Evolutionary conservation across 2,888 invertebrate species (phyloP).

Genomic region (Cacoxenus indagator): DNA sequence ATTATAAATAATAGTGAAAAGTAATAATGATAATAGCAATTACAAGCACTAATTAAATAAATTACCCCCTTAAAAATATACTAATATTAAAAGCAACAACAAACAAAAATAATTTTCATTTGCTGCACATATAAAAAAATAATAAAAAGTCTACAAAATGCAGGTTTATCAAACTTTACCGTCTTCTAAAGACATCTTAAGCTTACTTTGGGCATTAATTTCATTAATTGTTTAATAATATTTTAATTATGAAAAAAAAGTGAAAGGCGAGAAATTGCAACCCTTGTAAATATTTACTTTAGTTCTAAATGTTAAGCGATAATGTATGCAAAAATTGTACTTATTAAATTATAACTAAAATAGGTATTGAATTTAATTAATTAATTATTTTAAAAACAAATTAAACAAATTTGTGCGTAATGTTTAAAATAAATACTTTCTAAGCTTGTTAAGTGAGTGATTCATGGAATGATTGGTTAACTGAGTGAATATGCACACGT

Average conservation of each 20-base stretch:
- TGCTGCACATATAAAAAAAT: slow-evolving; percentile 12
- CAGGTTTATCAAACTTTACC: slow-evolving; percentile 59
- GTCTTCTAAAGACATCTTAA: slow-evolving; percentile 59
- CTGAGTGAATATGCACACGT: background rate
- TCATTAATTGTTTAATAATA: background rate
- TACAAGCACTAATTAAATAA: slow-evolving; percentile 33
- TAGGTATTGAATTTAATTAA: slow-evolving; percentile 5
- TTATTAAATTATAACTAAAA: background rate
- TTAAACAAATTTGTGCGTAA: background rate
- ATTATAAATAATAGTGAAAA: slow-evolving; percentile 9
- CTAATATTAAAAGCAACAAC: background rate
- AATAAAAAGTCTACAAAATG: slow-evolving; percentile 22
- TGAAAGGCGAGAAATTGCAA: background rate
- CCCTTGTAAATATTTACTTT: slow-evolving; percentile 19
- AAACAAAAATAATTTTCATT: slow-evolving; percentile 29
- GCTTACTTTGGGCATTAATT: slow-evolving; percentile 29
- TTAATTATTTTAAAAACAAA: background rate
- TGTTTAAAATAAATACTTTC: background rate
- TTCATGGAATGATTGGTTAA: background rate
- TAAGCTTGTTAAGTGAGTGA: slow-evolving; percentile 13
- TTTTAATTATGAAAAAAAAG: background rate
- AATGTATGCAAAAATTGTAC: slow-evolving; percentile 12
- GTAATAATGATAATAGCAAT: background rate
- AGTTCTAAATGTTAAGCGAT: slow-evolving; percentile 5
- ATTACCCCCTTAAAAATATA: background rate